Conservation (phyloP, 1,140 invertebrate genomes). For the Zaprionus africanus region DNA sequence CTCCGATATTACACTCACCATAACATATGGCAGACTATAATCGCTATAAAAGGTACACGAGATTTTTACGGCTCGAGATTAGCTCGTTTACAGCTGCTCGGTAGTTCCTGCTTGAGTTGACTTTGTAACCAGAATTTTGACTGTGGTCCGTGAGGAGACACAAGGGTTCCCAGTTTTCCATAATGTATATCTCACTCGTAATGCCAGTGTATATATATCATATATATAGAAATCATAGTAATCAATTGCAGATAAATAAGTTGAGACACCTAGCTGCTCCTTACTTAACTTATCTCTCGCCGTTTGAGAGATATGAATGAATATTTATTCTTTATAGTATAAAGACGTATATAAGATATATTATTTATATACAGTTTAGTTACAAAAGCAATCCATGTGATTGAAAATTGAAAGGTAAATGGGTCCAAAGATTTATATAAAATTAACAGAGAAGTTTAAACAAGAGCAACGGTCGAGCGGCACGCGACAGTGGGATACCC, state of each 20-base stretch:
- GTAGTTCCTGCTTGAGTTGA: neutral
- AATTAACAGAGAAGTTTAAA: no score
- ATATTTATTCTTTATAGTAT: neutral
- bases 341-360: neutral
- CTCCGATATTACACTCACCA: neutral
- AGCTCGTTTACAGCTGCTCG: neutral
- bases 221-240: no score
- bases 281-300: neutral
- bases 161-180: neutral
- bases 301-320: neutral
- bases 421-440: no score
- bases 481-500: no score
- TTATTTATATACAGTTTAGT: neutral
- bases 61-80: conserved; percentile 31
- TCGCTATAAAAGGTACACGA: conserved; percentile 5
- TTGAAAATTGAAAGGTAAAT: neutral
- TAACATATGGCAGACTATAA: conserved; percentile 6
- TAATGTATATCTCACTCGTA: neutral
- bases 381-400: neutral
- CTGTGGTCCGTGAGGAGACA: neutral
- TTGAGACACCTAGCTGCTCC: neutral
- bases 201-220: no score
- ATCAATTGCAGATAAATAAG: neutral
- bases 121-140: neutral
- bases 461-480: no score